Evolutionary conservation across 2,797 vertebrate species (phyloP).

Genomic region (Artibeus jamaicensis): DNA sequence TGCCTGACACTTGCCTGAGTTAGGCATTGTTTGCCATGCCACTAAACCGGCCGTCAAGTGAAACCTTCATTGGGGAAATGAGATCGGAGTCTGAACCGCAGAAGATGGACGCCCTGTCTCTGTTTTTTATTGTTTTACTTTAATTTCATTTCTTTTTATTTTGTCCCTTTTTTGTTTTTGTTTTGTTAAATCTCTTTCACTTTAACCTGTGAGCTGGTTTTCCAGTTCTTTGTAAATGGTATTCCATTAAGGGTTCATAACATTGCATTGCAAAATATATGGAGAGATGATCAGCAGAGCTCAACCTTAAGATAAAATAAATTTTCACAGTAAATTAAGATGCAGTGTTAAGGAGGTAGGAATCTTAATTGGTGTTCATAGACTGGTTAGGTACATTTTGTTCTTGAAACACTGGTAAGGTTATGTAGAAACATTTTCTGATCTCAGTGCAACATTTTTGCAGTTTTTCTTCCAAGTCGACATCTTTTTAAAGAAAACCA

Average conservation of each 20-base stretch:
- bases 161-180: conserved; percentile 89
- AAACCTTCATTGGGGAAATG: conserved; percentile 98
- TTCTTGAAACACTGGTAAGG: conserved; percentile 61
- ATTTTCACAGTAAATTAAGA: conserved; percentile 64
- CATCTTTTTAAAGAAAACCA: conserved; percentile 51
- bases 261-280: conserved; percentile 68
- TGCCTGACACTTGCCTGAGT: conserved; percentile 99
- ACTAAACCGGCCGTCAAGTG: conserved; percentile 98
- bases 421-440: neutral
- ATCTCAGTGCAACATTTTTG: conserved; percentile 42
- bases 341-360: conserved; percentile 54
- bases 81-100: conserved; percentile 97
- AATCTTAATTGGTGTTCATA: conserved; percentile 65
- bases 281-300: conserved; percentile 61
- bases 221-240: conserved; percentile 84
- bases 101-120: conserved; percentile 99
- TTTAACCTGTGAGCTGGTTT: conserved; percentile 85
- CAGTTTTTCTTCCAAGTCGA: conserved; percentile 37
- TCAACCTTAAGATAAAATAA: conserved; percentile 46
- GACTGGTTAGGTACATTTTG: conserved; percentile 42
- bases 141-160: conserved; percentile 84
- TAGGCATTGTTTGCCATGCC: conserved; percentile 99
- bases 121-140: conserved; percentile 89
- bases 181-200: conserved; percentile 85
- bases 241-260: conserved; percentile 83